Base-by-base conservation (phyloP, 2,797 vertebrate species). In the Myioborus miniatus region DNA sequence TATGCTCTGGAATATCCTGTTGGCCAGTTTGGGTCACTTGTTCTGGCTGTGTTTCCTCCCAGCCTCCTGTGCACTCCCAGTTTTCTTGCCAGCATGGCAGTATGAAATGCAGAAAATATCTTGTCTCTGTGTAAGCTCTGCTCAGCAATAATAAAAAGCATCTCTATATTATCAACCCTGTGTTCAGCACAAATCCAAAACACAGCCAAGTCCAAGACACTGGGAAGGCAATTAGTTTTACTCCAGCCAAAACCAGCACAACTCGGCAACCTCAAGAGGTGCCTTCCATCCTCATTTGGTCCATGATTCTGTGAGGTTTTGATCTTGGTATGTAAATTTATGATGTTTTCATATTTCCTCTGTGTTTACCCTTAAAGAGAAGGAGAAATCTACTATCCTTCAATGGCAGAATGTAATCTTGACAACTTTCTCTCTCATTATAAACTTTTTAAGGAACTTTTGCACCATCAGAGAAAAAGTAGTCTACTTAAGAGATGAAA, bases 141-240 rank as follows among this genome's bases (percentile, higher is more conserved):
- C 26, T 55, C 32, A 70, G 30, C 41, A 78, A 36, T 23, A 30
- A 26, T 5, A 24, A 56, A 56, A 56, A 65, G 6, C 8, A 27
- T 55, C 18, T 78, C 32, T 55, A 0, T 41, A 19, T 19, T 27
- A 63, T 27, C 26, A 70, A 15, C 14, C 4, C 26, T 27, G 21
- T 27, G 17, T 12, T 55, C 41, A 70, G 17, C 26, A 41, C 7
- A 62, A 78, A 41, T 41, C 41, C 41, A 49, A 63, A 78, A 41
- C 26, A 22, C 10, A 36, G 6, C 15, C 3, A 32, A 8, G 13
- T 27, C 9, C 1, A 1, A 41, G 14, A 26, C 34, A 23, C 6
- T 78, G 7, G 12, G 14, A 53, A 63, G 41, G 15, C 8, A 55
- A 41, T 22, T 62, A 53, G n/a, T 60, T 60, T 56, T 47, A 34